Evolutionary conservation across 37 sponge, comb jelly and placozoan genomes (phyloP), one percentile per base, ranked within the genome.

Genomic region (Tethya wilhelma): DNA sequence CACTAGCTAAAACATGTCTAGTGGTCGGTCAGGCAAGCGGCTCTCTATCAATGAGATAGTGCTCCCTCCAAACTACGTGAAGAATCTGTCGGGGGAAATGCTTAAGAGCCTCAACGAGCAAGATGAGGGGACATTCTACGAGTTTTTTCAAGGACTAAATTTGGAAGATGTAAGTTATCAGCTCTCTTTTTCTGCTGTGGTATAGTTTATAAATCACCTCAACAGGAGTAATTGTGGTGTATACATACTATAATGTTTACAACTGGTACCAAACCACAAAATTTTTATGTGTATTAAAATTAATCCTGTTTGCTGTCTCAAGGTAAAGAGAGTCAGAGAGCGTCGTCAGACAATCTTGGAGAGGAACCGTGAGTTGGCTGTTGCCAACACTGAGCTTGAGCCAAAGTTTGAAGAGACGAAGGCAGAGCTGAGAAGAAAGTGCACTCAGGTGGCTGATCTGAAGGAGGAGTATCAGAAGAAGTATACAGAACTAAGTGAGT

Each of bases 401-500:
- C 89, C 89, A 44, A n/a, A 33, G 42, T 72, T 79, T 46, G 53
- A 57, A 29, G 67, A 71, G 31, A 39, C 31, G 30, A 75, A 77
- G 46, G 8, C 59, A 36, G 11, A 38, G 57, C 58, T 89, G 66
- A 41, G 56, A 9, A 5, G 12, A 29, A 25, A 33, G 33, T n/a
- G 64, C 2, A 58, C 32, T 39, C 58, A 79, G 28, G 44, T 45
- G n/a, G 8, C 14, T 36, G 79, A 62, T n/a, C 73, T 89, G 67
- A 71, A 73, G 68, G 67, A 72, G 40, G 56, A 78, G 36, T 82
- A 89, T 44, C 44, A 73, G 17, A 19, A 68, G 63, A 56, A 58
- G 9, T 68, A 30, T 53, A 29, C 57, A 33, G 31, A 87, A 67
- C 76, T 87, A 28, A 75, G 88, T 87, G 26, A 87, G 88, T 70